Percentiles rank a stretch among this genome's conserved stretches.
Conservation (phyloP, 2,888 invertebrate species). For the Stenurella melanura region DNA sequence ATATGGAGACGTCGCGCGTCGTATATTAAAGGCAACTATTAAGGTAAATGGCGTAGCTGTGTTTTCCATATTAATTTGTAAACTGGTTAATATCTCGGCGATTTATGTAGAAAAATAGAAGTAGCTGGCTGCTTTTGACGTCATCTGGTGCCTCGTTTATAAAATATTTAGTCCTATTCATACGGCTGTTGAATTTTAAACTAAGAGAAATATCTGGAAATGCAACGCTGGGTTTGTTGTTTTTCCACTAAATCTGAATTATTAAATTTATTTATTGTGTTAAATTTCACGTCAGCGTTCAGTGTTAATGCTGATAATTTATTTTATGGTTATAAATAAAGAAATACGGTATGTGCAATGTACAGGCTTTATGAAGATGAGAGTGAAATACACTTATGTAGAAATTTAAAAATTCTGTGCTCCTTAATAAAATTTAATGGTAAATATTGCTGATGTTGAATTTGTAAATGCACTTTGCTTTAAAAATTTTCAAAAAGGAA, state of each 20-base stretch:
- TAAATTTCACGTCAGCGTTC: constrained; percentile 13
- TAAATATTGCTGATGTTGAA: background rate
- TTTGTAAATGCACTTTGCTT: no score
- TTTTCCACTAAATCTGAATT: constrained; percentile 24
- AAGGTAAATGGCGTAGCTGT: constrained; percentile 42
- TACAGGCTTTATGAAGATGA: background rate
- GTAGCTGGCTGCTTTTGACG: constrained; percentile 25
- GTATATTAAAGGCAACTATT: constrained; percentile 47
- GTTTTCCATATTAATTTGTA: constrained; percentile 35
- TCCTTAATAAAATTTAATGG: background rate
- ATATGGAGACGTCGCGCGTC: constrained; percentile 48
- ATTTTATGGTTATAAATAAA: constrained; percentile 21
- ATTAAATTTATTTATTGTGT: constrained; percentile 28
- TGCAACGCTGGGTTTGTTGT: background rate
- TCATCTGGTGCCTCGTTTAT: constrained; percentile 23
- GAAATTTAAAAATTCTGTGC: background rate
- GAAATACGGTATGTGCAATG: background rate
- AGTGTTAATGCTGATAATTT: constrained; percentile 13
- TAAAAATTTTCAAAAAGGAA: no score
- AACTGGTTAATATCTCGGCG: constrained; percentile 22
- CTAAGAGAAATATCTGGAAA: constrained; percentile 14
- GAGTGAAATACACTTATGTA: background rate
- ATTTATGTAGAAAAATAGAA: constrained; percentile 39
- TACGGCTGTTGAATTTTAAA: constrained; percentile 27
- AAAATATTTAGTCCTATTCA: constrained; percentile 25